Evolutionary conservation across 2,888 invertebrate genomes (phyloP), one percentile per base, ranked within the genome.

Genomic region (Ophion ellenae): DNA sequence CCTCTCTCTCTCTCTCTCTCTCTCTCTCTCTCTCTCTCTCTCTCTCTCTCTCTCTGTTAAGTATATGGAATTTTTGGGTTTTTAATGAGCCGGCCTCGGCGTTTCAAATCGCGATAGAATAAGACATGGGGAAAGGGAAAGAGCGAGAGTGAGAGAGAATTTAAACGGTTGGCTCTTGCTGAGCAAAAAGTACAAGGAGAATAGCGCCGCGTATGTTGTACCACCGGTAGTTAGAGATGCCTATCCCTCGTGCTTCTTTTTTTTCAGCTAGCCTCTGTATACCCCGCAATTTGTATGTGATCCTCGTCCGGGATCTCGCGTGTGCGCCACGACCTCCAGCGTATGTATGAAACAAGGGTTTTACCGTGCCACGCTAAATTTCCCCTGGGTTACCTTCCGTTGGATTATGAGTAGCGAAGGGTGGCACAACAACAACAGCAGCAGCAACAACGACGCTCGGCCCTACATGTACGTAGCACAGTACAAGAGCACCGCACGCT

Each of bases 351-450:
- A 91, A 91, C 89, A 90, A 89, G 87, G 89, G 89, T 90, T 91
- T 90, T 90, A 89, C 89, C 88, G 83, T 87, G 86, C 89, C 86
- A 86, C 87, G 89, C 87, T 90, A 89, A 91, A 91, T 91, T 91
- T 91, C 91, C 91, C 91, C 75, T 87, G 90, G 91, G 91, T 87
- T 89, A 86, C 77, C 87, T 86, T 87, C 87, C 86, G 86, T 82
- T 86, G 89, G 89, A 91, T 91, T 91, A 90, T 89, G 88, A 89
- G 87, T 84, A 87, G 87, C 89, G 86, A 89, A 91, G 88, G 88
- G 88, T 88, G 86, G 87, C 67, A 70, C 74, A 57, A 47, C 70
- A 76, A 76, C 70, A 81, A 59, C 79, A 73, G 66, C 71, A 14
- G 32, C 59, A 40, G 40, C 57, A 57, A 40, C 63, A 57, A 57